Evolutionary conservation across 2,797 vertebrate genomes (phyloP).

Genomic region (Botia almorhae): DNA sequence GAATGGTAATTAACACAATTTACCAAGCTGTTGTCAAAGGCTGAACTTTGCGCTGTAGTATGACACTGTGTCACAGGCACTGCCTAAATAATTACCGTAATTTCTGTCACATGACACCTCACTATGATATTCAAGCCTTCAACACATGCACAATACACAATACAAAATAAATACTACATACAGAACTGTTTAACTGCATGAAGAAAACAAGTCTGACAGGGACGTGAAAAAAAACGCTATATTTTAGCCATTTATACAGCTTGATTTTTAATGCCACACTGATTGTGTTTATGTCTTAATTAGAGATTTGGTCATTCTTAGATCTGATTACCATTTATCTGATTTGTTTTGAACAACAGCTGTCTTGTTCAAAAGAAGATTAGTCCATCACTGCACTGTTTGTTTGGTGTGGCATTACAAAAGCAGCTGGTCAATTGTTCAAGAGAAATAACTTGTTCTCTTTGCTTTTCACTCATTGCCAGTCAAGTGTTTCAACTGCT

Average conservation of each 20-base stretch:
- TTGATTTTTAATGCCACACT: conserved; percentile 14
- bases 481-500: conserved; percentile 3
- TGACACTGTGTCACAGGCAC: background rate
- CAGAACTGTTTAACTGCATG: background rate
- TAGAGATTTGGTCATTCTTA: conserved; percentile 24
- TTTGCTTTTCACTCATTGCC: conserved; percentile 11
- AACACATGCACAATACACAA: background rate
- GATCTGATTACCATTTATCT: conserved; percentile 10
- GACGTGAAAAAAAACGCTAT: background rate
- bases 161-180: background rate
- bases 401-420: background rate
- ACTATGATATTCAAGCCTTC: background rate
- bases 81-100: conserved; percentile 31
- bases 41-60: background rate
- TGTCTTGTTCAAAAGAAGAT: background rate
- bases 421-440: background rate
- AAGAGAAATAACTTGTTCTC: background rate
- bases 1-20: background rate
- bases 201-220: background rate
- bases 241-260: background rate
- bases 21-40: background rate
- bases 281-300: conserved; percentile 32
- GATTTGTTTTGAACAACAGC: conserved; percentile 38
- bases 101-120: conserved; percentile 16
- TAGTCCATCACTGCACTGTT: no score